phyloP scores from a whole-genome alignment of 1,140 invertebrate genomes.

The Maconellicoccus hirsutus region DNA sequence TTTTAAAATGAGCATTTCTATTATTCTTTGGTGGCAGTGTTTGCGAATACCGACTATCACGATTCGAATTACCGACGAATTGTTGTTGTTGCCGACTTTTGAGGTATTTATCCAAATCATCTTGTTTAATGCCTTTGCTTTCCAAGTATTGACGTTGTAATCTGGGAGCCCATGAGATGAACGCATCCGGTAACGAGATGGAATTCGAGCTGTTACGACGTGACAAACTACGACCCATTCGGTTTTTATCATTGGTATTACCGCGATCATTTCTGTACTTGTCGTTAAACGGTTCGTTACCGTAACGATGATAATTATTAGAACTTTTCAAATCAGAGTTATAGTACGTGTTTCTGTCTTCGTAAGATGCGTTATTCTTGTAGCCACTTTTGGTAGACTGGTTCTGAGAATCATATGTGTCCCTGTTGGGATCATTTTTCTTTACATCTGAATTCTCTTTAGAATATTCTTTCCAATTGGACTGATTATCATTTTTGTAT shows the following conservation, averaged over 20 bases:
- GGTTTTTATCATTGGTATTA: neutral
- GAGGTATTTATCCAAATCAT: slow-evolving; percentile 5
- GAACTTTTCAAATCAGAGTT: neutral
- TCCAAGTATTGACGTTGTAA: slow-evolving; percentile 4
- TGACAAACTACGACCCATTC: neutral
- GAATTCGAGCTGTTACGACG: neutral
- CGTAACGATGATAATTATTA: neutral
- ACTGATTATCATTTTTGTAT: neutral
- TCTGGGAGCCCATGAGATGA: neutral
- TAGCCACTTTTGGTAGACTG: neutral
- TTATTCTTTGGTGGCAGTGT: slow-evolving; percentile 4
- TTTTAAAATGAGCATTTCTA: neutral
- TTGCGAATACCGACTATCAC: neutral
- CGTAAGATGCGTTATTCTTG: neutral
- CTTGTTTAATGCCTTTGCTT: neutral
- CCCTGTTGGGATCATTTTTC: neutral
- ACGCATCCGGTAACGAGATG: neutral
- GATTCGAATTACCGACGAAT: neutral
- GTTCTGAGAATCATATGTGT: neutral
- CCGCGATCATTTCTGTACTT: neutral
- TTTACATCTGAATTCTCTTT: neutral
- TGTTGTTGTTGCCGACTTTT: neutral
- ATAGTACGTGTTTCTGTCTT: neutral
- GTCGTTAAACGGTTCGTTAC: neutral
- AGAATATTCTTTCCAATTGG: neutral